These are phyloP conservation scores for Periophthalmus modestus DNA, from an alignment of 2,113 vertebrate genomes.

Conservation along the genomic window DNA sequence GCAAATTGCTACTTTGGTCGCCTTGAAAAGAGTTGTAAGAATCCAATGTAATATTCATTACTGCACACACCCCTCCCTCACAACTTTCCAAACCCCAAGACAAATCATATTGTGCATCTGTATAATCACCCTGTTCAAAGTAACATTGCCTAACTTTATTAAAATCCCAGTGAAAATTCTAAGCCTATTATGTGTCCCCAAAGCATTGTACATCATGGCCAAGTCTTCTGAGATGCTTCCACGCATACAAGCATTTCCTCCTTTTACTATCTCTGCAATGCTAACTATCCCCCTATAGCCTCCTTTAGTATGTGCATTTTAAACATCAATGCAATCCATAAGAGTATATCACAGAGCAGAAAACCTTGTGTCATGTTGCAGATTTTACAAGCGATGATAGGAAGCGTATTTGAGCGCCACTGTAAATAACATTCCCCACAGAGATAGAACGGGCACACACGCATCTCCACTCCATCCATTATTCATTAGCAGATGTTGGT, in stretches of 20 bases:
- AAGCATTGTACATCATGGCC: background rate
- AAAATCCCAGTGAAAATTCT: background rate
- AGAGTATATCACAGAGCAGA: conserved; percentile 34
- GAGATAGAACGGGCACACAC: conserved; percentile 48
- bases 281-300: conserved; percentile 7
- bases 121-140: too few species aligned
- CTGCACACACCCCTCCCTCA: too few species aligned
- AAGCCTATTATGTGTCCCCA: background rate
- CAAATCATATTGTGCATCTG: too few species aligned
- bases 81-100: too few species aligned
- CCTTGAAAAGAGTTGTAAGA: too few species aligned
- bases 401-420: conserved; percentile 43
- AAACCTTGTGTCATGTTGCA: conserved; percentile 20
- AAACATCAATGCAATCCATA: conserved; percentile 27
- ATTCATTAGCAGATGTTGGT: conserved; percentile 67
- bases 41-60: too few species aligned
- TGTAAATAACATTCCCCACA: conserved; percentile 58
- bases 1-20: too few species aligned
- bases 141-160: background rate
- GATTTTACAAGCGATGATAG: conserved; percentile 32
- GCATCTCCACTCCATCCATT: conserved; percentile 63
- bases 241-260: background rate
- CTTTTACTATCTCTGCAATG: background rate
- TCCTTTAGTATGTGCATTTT: conserved; percentile 33
- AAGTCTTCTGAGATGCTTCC: background rate